Conservation (phyloP, 2,113 vertebrate species). For the Pitta sordida region DNA sequence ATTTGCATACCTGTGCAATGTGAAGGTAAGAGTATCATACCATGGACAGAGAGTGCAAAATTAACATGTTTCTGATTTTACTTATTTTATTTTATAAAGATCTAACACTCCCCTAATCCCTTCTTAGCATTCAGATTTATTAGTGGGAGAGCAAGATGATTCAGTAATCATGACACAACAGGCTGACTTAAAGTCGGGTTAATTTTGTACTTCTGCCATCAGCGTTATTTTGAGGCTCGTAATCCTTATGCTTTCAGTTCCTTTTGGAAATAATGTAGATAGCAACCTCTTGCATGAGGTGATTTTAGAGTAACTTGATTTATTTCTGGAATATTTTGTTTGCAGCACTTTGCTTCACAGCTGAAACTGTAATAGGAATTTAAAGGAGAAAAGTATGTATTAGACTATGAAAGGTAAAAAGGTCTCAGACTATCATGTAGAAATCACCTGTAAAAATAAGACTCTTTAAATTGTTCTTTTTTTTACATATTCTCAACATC, state of each 20-base stretch:
- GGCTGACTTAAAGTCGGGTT: not conserved
- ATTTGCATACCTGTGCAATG: not conserved
- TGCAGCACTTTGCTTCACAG: not conserved
- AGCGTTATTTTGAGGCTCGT: not conserved
- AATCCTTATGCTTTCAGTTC: not conserved
- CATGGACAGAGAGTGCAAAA: not conserved
- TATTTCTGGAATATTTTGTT: not conserved
- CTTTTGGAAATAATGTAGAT: not conserved
- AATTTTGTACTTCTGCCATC: not conserved
- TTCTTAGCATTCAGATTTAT: not conserved
- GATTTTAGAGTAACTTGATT: not conserved
- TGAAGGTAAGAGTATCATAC: not conserved
- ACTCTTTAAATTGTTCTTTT: not conserved
- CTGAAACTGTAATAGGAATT: not conserved
- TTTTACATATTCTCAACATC: not conserved
- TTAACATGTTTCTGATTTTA: not conserved
- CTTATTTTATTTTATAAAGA: not conserved
- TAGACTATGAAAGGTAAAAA: not conserved
- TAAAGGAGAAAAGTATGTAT: not conserved
- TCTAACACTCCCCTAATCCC: not conserved
- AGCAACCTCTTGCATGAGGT: not conserved
- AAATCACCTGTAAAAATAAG: not conserved
- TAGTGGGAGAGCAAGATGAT: not conserved
- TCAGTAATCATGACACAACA: not conserved
- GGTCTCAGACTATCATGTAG: not conserved